These are phyloP conservation scores for Drosophila yooni DNA, from an alignment of 2,888 invertebrate species.

Conservation along the genomic window DNA sequence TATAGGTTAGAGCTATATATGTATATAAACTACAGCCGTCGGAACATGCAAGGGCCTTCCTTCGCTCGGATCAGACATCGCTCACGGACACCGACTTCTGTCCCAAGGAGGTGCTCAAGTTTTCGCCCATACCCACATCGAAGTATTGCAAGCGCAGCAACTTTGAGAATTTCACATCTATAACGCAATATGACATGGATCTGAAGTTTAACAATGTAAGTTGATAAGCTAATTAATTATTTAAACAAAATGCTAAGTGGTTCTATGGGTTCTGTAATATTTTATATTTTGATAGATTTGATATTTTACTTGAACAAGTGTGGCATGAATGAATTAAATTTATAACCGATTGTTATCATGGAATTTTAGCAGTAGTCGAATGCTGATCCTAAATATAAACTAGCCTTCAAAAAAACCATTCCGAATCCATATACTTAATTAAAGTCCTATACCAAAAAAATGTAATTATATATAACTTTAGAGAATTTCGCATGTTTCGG, in stretches of 20 bases:
- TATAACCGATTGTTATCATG: not conserved
- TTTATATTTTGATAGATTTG: too few relatives aligned
- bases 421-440: not conserved
- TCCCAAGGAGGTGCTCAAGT: conserved; percentile 84
- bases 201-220: conserved; percentile 83
- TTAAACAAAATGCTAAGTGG: not conserved
- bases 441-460: not conserved
- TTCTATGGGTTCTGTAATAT: not conserved
- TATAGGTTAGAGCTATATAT: not conserved
- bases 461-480: too few relatives aligned
- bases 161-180: conserved; percentile 84
- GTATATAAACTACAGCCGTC: conserved; percentile 72
- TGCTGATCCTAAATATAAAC: not conserved
- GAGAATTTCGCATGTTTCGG: too few relatives aligned
- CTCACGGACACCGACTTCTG: conserved; percentile 83
- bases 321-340: not conserved
- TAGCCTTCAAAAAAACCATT: not conserved
- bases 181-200: conserved; percentile 83
- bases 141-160: conserved; percentile 84
- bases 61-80: conserved; percentile 81
- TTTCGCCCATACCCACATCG: conserved; percentile 84
- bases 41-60: conserved; percentile 82
- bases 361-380: not conserved
- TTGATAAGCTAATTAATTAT: not conserved
- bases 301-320: too few relatives aligned